phyloP scores from a whole-genome alignment of 1,140 invertebrate genomes.

The Galendromus occidentalis region DNA sequence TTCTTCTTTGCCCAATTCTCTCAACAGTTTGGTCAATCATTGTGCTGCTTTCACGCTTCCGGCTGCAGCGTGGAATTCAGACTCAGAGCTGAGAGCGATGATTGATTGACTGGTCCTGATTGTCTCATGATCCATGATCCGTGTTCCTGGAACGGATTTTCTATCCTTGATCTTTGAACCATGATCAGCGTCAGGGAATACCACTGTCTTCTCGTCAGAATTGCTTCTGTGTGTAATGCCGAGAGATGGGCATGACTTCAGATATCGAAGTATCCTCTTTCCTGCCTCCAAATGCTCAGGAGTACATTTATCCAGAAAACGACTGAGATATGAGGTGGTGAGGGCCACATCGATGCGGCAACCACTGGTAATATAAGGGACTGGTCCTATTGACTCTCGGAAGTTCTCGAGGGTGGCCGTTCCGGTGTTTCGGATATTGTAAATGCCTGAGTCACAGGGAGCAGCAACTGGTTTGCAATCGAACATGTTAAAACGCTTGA shows the following conservation, averaged over 20 bases:
- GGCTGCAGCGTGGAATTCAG: background rate
- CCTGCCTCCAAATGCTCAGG: constrained; percentile 3
- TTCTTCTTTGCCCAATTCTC: constrained; percentile 18
- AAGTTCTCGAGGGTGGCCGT: background rate
- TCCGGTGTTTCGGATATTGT: no score
- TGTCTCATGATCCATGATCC: background rate
- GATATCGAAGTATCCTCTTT: constrained; percentile 12
- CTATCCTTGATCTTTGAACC: background rate
- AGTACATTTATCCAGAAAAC: background rate
- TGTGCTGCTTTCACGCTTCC: constrained; percentile 21
- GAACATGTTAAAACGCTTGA: no score
- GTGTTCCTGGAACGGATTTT: constrained; percentile 11
- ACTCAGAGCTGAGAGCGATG: background rate
- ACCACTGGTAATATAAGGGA: constrained; percentile 6
- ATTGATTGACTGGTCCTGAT: background rate
- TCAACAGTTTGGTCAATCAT: constrained; percentile 20
- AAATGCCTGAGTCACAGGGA: no score
- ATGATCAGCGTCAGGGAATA: constrained; percentile 11
- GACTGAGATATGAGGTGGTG: background rate
- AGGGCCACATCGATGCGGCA: constrained; percentile 10
- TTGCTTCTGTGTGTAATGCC: background rate
- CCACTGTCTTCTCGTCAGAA: constrained; percentile 1
- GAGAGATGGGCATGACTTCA: constrained; percentile 8
- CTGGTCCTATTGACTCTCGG: constrained; percentile 7
- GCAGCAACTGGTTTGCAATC: no score